A percentile compares a stretch with the other conserved stretches of the same genome.
phyloP scores from a whole-genome alignment of 2,113 vertebrate species.

The Antechinus stuartii region DNA sequence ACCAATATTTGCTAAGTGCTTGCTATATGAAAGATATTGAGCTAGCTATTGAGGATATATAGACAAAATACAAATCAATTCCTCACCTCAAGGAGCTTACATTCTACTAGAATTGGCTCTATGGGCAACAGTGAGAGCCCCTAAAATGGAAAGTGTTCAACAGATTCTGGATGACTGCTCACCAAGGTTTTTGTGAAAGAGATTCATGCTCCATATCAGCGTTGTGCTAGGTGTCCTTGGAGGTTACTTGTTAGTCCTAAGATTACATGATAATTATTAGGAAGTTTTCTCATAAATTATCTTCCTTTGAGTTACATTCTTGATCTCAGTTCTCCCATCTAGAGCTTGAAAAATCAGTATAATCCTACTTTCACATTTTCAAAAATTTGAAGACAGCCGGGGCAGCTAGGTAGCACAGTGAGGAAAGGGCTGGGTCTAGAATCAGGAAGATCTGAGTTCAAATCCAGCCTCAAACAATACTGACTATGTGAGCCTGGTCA shows the following conservation, averaged over 20 bases:
- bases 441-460: background rate
- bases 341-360: background rate
- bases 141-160: background rate
- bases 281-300: background rate
- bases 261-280: background rate
- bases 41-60: background rate
- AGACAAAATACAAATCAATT: background rate
- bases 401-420: too few relatives aligned
- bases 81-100: background rate
- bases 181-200: background rate
- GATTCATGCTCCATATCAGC: background rate
- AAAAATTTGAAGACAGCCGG: background rate
- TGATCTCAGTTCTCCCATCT: background rate
- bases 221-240: background rate
- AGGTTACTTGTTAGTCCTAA: background rate
- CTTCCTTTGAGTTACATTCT: background rate
- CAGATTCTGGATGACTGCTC: background rate
- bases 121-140: background rate
- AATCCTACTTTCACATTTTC: background rate
- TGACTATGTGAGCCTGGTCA: background rate
- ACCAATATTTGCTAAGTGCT: background rate
- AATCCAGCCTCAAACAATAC: background rate
- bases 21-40: background rate
- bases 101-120: background rate
- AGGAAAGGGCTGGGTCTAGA: background rate